A percentile compares a stretch with the other conserved stretches of the same genome.
Conservation (phyloP, 2,797 vertebrate genomes). For the Lindbergichthys nudifrons region DNA sequence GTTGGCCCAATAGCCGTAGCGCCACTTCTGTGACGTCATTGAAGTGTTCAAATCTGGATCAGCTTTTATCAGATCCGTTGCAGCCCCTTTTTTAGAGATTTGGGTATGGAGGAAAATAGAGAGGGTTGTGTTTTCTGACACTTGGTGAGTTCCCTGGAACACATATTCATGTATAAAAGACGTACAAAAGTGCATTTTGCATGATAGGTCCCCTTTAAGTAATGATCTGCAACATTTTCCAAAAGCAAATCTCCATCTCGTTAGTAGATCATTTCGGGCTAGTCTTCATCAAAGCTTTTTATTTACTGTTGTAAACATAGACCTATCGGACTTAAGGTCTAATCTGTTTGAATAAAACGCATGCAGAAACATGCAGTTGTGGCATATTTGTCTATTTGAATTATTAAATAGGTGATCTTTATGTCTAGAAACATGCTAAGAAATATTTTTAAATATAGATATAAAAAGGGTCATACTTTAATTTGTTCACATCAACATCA, state of each 20-base stretch:
- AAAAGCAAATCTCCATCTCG: background rate
- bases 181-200: too few species aligned
- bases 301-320: background rate
- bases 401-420: background rate
- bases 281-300: background rate
- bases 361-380: background rate
- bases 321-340: background rate
- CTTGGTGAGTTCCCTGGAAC: too few species aligned
- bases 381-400: background rate
- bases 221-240: background rate
- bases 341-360: background rate
- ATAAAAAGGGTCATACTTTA: conserved; percentile 15
- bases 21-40: too few species aligned
- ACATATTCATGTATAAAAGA: too few species aligned
- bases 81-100: too few species aligned
- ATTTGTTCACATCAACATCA: conserved; percentile 37
- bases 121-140: too few species aligned
- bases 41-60: too few species aligned
- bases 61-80: too few species aligned
- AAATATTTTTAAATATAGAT: conserved; percentile 6
- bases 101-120: too few species aligned
- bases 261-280: background rate
- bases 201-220: background rate
- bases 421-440: background rate
- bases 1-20: too few species aligned